These are phyloP conservation scores for Himalopsyche tibetana DNA, from an alignment of 2,888 invertebrate genomes.

Conservation along the genomic window DNA sequence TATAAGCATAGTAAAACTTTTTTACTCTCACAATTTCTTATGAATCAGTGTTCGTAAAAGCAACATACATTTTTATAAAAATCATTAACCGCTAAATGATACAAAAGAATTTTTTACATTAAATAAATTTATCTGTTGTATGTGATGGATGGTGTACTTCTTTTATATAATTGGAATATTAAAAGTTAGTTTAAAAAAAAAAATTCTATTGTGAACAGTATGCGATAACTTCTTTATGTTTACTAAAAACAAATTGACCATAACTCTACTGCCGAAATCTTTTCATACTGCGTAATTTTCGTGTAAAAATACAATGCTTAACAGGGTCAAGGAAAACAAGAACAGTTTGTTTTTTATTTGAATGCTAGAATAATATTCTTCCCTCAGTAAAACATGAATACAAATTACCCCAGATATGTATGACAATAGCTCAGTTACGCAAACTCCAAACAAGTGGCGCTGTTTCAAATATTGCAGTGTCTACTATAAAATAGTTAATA, in stretches of 20 bases:
- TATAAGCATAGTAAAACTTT: too few species aligned
- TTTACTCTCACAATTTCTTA: too few species aligned
- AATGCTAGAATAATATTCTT: conserved; percentile 52
- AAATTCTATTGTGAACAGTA: neutral
- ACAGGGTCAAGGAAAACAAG: conserved; percentile 15
- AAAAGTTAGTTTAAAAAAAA: neutral
- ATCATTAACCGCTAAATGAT: too few species aligned
- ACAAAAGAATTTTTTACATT: too few species aligned
- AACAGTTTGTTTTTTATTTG: conserved; percentile 22
- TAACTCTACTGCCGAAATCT: neutral
- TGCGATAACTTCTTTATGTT: neutral
- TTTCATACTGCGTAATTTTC: neutral
- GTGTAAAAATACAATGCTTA: conserved; percentile 25
- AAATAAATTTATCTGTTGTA: too few species aligned
- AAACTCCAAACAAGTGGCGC: neutral
- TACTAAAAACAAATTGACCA: conserved; percentile 5
- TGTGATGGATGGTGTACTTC: too few species aligned
- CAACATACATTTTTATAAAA: too few species aligned
- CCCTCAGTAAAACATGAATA: conserved; percentile 52
- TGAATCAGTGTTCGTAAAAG: too few species aligned
- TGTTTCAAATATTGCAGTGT: neutral
- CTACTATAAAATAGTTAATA: too few species aligned
- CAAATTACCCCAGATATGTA: conserved; percentile 52
- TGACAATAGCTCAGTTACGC: conserved; percentile 34
- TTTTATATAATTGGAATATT: too few species aligned